These are phyloP conservation scores for Ramphastos sulfuratus DNA, from an alignment of 2,113 vertebrate genomes.

Conservation along the genomic window DNA sequence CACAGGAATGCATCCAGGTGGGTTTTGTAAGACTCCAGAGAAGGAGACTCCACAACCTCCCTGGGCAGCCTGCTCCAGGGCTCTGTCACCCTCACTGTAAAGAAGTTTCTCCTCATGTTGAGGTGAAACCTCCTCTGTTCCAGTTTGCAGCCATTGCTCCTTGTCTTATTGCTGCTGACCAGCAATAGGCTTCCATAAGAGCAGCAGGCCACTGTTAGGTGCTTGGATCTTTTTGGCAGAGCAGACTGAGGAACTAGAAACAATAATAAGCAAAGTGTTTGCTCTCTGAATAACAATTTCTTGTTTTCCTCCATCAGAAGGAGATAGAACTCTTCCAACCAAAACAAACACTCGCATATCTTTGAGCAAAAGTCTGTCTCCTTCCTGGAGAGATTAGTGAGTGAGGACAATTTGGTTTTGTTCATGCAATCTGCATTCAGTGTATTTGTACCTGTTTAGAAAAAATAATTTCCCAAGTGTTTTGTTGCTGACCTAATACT, in stretches of 20 bases:
- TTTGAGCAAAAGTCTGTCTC: constrained; percentile 35
- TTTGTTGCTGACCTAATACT: constrained; percentile 3
- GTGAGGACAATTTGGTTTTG: constrained; percentile 40
- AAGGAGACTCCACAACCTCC: too few species aligned
- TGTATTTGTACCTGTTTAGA: constrained; percentile 6
- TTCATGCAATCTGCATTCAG: background rate
- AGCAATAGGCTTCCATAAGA: background rate
- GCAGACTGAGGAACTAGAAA: background rate
- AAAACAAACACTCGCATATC: constrained; percentile 59
- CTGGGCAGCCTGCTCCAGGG: too few species aligned
- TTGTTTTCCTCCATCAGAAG: constrained; percentile 22
- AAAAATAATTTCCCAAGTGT: constrained; percentile 12
- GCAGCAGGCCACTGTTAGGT: background rate
- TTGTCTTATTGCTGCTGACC: too few species aligned
- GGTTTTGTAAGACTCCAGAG: too few species aligned
- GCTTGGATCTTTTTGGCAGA: constrained; percentile 1
- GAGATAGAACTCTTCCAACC: constrained; percentile 10
- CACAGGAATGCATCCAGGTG: too few species aligned
- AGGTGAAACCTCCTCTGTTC: too few species aligned
- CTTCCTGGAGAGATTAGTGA: constrained; percentile 55
- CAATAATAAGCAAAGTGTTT: constrained; percentile 49
- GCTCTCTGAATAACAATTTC: constrained; percentile 34
- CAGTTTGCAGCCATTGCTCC: too few species aligned
- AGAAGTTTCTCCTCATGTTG: too few species aligned
- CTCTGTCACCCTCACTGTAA: too few species aligned